These are phyloP conservation scores for Dendroctonus valens DNA, from an alignment of 1,140 invertebrate species.

Conservation along the genomic window DNA sequence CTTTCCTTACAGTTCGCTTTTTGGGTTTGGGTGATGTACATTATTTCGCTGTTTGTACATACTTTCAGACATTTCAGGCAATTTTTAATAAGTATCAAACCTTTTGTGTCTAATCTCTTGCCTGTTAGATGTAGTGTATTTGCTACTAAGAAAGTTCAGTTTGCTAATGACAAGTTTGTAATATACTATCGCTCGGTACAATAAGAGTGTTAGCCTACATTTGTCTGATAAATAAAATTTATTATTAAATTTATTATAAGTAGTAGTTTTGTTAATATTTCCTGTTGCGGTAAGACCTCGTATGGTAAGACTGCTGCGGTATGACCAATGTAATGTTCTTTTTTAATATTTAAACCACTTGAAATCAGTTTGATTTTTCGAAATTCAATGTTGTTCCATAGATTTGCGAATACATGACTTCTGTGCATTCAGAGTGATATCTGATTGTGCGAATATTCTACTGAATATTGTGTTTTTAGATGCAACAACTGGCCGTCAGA, in stretches of 20 bases:
- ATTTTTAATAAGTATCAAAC: no score
- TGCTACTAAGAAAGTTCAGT: constrained; percentile 30
- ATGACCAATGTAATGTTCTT: neutral
- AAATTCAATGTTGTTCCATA: neutral
- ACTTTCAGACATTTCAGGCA: no score
- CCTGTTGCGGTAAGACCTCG: constrained; percentile 43
- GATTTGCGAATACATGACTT: no score
- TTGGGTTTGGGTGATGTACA: constrained; percentile 31
- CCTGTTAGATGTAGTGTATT: constrained; percentile 43
- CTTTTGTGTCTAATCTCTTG: constrained; percentile 29
- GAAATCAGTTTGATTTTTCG: neutral
- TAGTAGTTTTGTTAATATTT: constrained; percentile 36
- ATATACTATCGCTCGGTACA: constrained; percentile 21
- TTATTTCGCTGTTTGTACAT: constrained; percentile 10
- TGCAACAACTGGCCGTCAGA: no score
- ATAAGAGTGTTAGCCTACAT: constrained; percentile 43
- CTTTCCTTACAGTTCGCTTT: constrained; percentile 9
- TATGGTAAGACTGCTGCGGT: neutral
- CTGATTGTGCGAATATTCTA: no score
- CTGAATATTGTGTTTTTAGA: no score
- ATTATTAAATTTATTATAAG: constrained; percentile 48
- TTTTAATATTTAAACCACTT: neutral
- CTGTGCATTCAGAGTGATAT: no score
- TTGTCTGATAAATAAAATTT: constrained; percentile 44
- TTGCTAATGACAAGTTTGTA: constrained; percentile 26